Evolutionary conservation across 2,797 vertebrate genomes (phyloP), one percentile per base, ranked within the genome.

Genomic region (Malacoraja senta): DNA sequence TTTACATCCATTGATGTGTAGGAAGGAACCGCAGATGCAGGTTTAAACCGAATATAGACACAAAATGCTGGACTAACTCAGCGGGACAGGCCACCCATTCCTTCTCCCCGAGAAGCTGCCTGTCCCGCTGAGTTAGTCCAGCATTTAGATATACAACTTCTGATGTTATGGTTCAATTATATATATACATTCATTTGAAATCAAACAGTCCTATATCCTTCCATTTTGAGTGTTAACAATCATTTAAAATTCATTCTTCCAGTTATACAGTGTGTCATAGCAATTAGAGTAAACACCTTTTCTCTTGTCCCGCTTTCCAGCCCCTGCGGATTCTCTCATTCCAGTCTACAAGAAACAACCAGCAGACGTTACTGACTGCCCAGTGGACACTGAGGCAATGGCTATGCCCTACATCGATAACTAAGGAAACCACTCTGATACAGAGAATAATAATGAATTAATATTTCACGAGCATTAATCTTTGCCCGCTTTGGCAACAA

Each of bases 291-390:
- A 53, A 53, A 53, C 44, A 53, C 44, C 44, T 53, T 86, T n/a
- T 86, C 61, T 88, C 17, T 68, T 17, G 8, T 32, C 84, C 24
- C 24, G 3, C 21, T 74, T 74, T 74, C 21, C 71, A 74, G 21
- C 13, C 38, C 13, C 7, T 84, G 10, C 32, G 76, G 90, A n/a
- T 92, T 76, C 90, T 76, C 38, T 71, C 32, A 29, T 26, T 92
- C 68, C 72, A 76, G 90, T 53, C 90, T 15, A 44, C 26, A 92
- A 58, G 53, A 92, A 15, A 7, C 90, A 91, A 65, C 86, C 88
- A 53, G 63, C 88, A 29, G 71, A 92, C 26, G 24, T 10, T 19
- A 44, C 53, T 44, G 90, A 72, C 44, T 58, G 71, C 29, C 68
- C 35, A n/a, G 90, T 9, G 10, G 68, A 44, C 71, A 29, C 0